Percentiles rank a stretch among this genome's conserved stretches.
Evolutionary conservation across 2,888 invertebrate genomes (phyloP).

Genomic region (Melinaea menophilus): DNA sequence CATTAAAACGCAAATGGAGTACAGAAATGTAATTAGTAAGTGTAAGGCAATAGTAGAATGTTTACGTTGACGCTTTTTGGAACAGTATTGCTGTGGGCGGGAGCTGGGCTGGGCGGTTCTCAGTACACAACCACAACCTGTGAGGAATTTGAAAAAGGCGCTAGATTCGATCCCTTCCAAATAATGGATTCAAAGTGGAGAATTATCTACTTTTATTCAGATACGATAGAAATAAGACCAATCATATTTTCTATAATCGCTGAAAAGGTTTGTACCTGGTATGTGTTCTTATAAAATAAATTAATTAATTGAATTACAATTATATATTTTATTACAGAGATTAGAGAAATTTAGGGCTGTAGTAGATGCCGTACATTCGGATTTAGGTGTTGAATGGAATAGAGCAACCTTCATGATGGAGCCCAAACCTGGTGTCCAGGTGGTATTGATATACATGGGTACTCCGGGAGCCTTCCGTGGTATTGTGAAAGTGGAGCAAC

Average conservation of each 20-base stretch:
- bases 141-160: slow-evolving; percentile 58
- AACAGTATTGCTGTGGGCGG: slow-evolving; percentile 46
- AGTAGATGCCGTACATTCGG: slow-evolving; percentile 45
- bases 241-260: slow-evolving; percentile 54
- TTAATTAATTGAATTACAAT: background rate
- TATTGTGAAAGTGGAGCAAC: slow-evolving; percentile 46
- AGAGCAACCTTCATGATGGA: slow-evolving; percentile 57
- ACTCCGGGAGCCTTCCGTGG: slow-evolving; percentile 58
- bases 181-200: slow-evolving; percentile 59
- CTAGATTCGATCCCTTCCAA: slow-evolving; percentile 52
- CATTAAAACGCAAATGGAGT: slow-evolving; percentile 48
- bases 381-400: slow-evolving; percentile 50
- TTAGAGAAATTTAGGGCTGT: slow-evolving; percentile 46
- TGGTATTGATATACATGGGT: slow-evolving; percentile 49
- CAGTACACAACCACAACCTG: slow-evolving; percentile 48
- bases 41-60: slow-evolving; percentile 51
- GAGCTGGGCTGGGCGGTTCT: slow-evolving; percentile 28
- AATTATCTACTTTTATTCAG: slow-evolving; percentile 64
- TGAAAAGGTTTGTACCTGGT: slow-evolving; percentile 42
- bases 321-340: slow-evolving; percentile 38
- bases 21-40: slow-evolving; percentile 45
- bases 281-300: no score
- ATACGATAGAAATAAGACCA: slow-evolving; percentile 52
- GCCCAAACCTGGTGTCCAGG: slow-evolving; percentile 53
- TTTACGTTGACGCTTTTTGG: slow-evolving; percentile 53